These are phyloP conservation scores for Lutra lutra DNA, from an alignment of 2,797 vertebrate genomes.

Conservation along the genomic window DNA sequence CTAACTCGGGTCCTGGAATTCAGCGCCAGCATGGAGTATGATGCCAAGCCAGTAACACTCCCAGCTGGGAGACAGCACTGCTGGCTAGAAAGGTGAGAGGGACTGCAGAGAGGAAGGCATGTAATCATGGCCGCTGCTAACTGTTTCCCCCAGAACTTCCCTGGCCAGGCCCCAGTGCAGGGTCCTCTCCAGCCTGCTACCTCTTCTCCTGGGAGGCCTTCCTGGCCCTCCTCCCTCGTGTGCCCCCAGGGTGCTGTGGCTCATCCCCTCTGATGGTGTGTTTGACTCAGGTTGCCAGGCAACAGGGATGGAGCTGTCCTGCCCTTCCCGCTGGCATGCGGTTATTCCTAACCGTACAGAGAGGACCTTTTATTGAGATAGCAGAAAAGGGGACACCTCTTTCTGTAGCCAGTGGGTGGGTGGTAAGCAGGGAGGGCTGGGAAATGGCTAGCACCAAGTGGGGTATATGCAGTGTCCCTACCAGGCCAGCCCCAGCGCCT, in stretches of 20 bases:
- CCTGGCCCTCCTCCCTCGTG: neutral
- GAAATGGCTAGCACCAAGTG: neutral
- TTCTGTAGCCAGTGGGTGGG: neutral
- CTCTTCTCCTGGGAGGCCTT: neutral
- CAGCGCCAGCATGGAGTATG: neutral
- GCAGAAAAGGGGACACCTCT: neutral
- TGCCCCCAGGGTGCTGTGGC: neutral
- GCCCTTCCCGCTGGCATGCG: neutral
- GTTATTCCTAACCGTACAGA: neutral
- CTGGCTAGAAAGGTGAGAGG: neutral
- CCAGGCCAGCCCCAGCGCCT: neutral
- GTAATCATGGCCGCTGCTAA: neutral
- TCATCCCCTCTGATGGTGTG: neutral
- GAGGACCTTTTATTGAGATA: neutral
- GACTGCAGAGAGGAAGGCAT: neutral
- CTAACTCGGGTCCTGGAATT: neutral
- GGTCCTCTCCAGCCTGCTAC: neutral
- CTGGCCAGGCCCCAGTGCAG: neutral
- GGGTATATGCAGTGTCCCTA: neutral
- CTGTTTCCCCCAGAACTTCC: neutral
- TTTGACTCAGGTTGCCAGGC: constrained; percentile 68
- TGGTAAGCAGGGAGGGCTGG: neutral
- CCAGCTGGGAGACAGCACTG: neutral
- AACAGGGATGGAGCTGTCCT: constrained; percentile 42
- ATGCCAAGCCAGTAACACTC: neutral